Conservation (phyloP, 2,888 invertebrate genomes). For the Clitarchus hookeri region DNA sequence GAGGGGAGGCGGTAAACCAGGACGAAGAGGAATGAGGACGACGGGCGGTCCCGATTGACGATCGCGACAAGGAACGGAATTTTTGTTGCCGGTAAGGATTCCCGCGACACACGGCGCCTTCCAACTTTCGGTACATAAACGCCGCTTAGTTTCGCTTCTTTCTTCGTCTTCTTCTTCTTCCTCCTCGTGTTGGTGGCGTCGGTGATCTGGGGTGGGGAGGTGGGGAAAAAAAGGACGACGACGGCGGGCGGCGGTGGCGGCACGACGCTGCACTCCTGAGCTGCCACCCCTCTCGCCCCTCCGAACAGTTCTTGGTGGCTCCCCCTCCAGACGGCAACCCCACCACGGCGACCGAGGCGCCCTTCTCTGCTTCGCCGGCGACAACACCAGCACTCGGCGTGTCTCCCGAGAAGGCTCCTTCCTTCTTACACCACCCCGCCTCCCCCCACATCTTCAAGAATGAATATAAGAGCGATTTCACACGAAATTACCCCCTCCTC, state of each 20-base stretch:
- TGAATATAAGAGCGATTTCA: conserved; percentile 1
- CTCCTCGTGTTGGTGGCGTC: neutral
- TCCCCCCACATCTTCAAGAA: conserved; percentile 29
- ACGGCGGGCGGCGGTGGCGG: conserved; percentile 33
- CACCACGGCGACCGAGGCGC: conserved; percentile 43
- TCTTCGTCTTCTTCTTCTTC: conserved; percentile 20
- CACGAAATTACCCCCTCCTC: conserved; percentile 5
- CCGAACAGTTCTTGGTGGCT: neutral
- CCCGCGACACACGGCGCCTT: neutral
- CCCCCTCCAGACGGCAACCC: conserved; percentile 37
- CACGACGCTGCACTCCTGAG: conserved; percentile 46
- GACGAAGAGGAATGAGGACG: neutral
- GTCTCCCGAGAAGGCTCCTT: neutral
- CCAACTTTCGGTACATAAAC: conserved; percentile 23
- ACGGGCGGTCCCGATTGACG: neutral
- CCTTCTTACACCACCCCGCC: neutral
- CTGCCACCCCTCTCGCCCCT: conserved; percentile 17
- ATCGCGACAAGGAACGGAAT: conserved; percentile 14
- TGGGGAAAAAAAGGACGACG: conserved; percentile 38
- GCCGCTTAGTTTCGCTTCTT: conserved; percentile 22
- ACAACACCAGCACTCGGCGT: neutral
- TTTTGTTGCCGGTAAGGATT: conserved; percentile 14
- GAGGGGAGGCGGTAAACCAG: neutral
- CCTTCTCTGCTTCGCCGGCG: neutral
- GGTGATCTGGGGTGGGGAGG: neutral